Conservation (phyloP, 2,113 vertebrate species). For the Halcyon senegalensis region DNA sequence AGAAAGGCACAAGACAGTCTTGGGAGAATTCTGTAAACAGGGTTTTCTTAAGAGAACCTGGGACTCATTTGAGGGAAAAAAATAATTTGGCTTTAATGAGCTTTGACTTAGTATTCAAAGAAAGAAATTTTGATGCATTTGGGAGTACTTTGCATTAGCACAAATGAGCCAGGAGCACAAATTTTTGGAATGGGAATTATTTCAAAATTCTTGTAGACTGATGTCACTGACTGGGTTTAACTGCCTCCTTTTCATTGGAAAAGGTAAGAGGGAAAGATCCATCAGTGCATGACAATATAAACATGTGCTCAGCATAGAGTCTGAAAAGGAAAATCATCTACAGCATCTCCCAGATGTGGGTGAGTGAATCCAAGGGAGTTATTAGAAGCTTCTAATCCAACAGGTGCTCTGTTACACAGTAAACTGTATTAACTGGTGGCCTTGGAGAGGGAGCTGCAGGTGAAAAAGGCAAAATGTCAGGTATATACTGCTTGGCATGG, state of each 20-base stretch:
- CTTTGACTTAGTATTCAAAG: neutral
- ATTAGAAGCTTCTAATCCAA: neutral
- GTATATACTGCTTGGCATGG: neutral
- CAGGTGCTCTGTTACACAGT: neutral
- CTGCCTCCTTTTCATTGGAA: neutral
- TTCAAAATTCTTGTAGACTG: neutral
- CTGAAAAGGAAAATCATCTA: neutral
- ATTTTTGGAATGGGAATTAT: neutral
- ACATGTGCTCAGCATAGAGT: neutral
- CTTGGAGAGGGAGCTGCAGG: neutral
- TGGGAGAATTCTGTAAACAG: neutral
- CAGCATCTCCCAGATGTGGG: neutral
- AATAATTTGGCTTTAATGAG: constrained; percentile 8
- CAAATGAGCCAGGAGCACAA: neutral
- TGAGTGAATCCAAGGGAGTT: neutral
- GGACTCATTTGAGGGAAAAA: neutral
- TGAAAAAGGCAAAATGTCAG: neutral
- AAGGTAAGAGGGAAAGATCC: neutral
- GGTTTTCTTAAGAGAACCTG: neutral
- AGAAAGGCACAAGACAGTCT: neutral
- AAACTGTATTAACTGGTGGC: neutral
- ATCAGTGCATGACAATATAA: neutral
- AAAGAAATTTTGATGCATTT: neutral
- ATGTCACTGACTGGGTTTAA: neutral
- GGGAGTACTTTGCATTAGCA: neutral